Evolutionary conservation across 2,888 invertebrate species (phyloP).

Genomic region (Pegoplata infirma): DNA sequence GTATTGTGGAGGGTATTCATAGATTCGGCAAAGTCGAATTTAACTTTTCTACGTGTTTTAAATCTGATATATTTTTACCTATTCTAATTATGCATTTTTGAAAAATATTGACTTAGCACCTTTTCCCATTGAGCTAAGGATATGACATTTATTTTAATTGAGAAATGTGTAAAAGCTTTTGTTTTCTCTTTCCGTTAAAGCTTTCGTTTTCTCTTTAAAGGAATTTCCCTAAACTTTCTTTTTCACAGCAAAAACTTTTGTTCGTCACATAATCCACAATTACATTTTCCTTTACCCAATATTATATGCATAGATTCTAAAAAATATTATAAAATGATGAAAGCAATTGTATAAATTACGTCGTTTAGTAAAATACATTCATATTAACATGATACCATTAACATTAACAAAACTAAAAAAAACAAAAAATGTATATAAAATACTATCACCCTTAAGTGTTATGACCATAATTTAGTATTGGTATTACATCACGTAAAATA

Average conservation of each 20-base stretch:
- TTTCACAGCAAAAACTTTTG: no score
- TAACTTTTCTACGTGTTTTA: no score
- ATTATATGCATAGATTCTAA: not conserved
- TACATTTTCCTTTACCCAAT: not conserved
- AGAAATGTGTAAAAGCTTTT: not conserved
- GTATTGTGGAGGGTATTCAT: no score
- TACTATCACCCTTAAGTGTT: constrained; percentile 18
- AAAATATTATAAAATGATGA: constrained; percentile 18
- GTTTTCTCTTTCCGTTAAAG: not conserved
- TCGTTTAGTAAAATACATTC: constrained; percentile 6
- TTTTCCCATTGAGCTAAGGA: no score
- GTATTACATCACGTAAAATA: constrained; percentile 42
- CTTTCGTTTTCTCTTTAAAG: no score
- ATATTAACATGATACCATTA: constrained; percentile 3
- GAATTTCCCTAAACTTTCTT: no score
- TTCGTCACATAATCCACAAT: no score
- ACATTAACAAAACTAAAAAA: constrained; percentile 21
- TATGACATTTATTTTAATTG: no score
- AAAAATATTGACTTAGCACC: no score
- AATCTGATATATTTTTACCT: no score
- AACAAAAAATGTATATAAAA: not conserved
- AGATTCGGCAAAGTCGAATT: no score
- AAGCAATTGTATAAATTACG: constrained; percentile 35
- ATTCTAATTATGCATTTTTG: no score
- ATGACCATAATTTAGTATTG: constrained; percentile 32